These are phyloP conservation scores for Gonioctena quinquepunctata DNA, from an alignment of 1,140 invertebrate species.

Conservation along the genomic window DNA sequence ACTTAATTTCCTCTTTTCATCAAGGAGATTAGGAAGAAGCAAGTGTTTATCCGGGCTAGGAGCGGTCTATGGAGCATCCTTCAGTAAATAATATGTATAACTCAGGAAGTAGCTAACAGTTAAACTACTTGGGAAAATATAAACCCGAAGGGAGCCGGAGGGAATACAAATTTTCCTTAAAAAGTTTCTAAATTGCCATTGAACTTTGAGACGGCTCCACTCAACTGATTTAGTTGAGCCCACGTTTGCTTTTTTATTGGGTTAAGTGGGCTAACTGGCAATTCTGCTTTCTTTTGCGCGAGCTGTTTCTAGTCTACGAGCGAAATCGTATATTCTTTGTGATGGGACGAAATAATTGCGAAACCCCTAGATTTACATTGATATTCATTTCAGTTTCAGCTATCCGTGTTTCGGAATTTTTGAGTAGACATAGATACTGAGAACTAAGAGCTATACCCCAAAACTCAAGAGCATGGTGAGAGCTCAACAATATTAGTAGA, in stretches of 20 bases:
- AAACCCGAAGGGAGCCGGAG: slow-evolving; percentile 36
- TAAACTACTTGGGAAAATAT: slow-evolving; percentile 43
- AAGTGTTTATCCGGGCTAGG: neutral
- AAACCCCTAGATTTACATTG: too few relatives aligned
- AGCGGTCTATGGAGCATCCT: neutral
- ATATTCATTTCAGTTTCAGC: too few relatives aligned
- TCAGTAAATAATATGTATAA: slow-evolving; percentile 26
- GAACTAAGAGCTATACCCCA: too few relatives aligned
- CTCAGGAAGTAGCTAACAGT: slow-evolving; percentile 32
- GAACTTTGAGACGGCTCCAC: slow-evolving; percentile 28
- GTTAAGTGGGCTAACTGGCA: neutral
- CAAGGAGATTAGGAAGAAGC: neutral
- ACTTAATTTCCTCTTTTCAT: neutral
- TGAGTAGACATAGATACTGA: too few relatives aligned
- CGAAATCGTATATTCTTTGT: too few relatives aligned
- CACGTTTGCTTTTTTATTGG: slow-evolving; percentile 30
- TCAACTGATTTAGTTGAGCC: slow-evolving; percentile 30
- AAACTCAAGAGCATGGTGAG: too few relatives aligned
- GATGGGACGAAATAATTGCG: too few relatives aligned
- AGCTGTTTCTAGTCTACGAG: too few relatives aligned
- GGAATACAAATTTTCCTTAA: slow-evolving; percentile 49
- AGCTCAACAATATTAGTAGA: too few relatives aligned
- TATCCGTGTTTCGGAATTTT: too few relatives aligned
- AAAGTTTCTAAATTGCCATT: slow-evolving; percentile 44
- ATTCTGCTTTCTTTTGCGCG: too few relatives aligned